Conservation (phyloP, 2,888 invertebrate genomes). For the Torymus tubicola region DNA sequence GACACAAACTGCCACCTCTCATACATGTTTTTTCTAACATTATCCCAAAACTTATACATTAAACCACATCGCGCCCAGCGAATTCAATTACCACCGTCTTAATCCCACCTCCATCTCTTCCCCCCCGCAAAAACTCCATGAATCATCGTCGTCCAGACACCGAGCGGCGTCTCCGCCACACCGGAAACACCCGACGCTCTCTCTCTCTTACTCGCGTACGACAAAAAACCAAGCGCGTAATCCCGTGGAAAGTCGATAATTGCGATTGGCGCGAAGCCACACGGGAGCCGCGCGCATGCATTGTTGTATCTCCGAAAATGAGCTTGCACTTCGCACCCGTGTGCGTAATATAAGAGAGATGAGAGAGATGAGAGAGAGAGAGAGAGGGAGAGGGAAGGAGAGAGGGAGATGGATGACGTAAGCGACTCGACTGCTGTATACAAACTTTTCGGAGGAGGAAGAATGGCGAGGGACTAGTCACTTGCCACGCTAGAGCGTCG, state of each 20-base stretch:
- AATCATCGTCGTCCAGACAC: no score
- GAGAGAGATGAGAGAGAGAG: no score
- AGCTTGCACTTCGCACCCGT: constrained; percentile 35
- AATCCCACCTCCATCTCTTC: no score
- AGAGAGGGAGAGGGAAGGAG: not conserved
- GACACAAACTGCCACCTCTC: no score
- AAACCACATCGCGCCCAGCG: no score
- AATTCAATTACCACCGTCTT: no score
- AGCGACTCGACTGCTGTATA: constrained; percentile 15
- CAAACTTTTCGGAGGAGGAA: constrained; percentile 33
- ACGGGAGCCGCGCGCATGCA: not conserved
- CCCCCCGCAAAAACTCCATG: no score
- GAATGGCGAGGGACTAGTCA: not conserved
- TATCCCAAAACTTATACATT: no score
- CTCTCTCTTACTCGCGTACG: not conserved
- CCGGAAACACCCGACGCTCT: not conserved
- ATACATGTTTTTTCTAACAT: no score
- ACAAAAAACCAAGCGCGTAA: constrained; percentile 20
- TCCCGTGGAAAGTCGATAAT: constrained; percentile 41
- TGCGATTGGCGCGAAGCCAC: constrained; percentile 43
- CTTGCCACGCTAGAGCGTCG: constrained; percentile 27
- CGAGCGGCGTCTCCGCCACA: not conserved
- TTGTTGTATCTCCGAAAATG: constrained; percentile 24
- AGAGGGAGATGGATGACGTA: constrained; percentile 39
- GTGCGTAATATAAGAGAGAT: no score